Conservation (phyloP, 2,888 invertebrate species). For the Ectemnius cavifrons region DNA sequence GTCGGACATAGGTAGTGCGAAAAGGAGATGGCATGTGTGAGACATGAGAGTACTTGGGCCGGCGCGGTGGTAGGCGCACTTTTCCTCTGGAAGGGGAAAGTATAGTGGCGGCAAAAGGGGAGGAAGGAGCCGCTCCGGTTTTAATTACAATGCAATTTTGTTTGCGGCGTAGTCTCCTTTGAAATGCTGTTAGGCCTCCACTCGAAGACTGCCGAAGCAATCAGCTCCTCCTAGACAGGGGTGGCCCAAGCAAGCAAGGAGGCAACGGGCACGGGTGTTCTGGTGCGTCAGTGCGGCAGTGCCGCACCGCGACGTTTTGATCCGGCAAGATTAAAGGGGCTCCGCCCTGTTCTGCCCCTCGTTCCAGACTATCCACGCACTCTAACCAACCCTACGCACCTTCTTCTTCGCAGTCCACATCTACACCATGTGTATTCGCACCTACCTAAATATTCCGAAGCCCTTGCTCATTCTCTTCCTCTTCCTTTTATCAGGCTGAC, state of each 20-base stretch:
- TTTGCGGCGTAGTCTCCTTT: conserved; percentile 70
- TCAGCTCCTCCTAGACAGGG: conserved; percentile 65
- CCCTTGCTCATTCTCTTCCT: background rate
- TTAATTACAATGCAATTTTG: conserved; percentile 78
- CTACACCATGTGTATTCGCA: conserved; percentile 43
- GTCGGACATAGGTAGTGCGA: background rate
- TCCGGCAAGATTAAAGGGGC: conserved; percentile 77
- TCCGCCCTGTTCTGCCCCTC: conserved; percentile 57
- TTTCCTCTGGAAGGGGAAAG: too few relatives aligned
- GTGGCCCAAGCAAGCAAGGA: conserved; percentile 21
- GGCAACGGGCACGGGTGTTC: too few relatives aligned
- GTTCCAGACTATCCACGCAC: background rate
- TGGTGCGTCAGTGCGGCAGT: too few relatives aligned
- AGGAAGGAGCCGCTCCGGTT: conserved; percentile 55
- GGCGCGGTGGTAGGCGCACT: too few relatives aligned
- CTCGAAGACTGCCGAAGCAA: conserved; percentile 75
- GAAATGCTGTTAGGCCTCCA: conserved; percentile 75
- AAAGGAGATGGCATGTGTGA: too few relatives aligned
- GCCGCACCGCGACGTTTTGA: conserved; percentile 68
- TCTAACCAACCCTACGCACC: conserved; percentile 15
- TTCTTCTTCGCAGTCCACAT: conserved; percentile 41
- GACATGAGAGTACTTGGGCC: too few relatives aligned
- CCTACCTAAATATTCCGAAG: conserved; percentile 63
- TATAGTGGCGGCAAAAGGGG: too few relatives aligned
- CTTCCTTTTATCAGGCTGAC: conserved; percentile 4